Conservation (phyloP, 2,888 invertebrate genomes). For the Idaea straminata region DNA sequence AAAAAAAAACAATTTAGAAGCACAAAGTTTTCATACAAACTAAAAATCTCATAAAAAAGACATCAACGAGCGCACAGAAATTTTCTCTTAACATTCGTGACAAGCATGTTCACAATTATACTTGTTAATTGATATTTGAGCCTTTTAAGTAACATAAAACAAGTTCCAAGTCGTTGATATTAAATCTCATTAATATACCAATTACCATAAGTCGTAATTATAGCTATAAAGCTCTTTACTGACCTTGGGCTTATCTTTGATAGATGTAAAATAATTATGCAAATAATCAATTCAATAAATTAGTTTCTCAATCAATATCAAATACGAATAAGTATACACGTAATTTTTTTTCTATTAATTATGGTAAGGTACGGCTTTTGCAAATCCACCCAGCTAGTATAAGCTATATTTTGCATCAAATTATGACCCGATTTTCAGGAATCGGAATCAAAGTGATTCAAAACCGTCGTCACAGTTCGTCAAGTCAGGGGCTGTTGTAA, state of each 20-base stretch:
- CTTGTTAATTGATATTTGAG: background rate
- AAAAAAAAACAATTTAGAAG: no score
- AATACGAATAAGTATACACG: no score
- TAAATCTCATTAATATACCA: background rate
- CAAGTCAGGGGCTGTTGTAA: no score
- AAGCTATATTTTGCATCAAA: no score
- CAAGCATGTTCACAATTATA: slow-evolving; percentile 8
- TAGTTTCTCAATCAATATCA: background rate
- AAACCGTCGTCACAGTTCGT: no score
- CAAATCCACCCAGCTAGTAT: no score
- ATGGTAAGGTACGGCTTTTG: no score
- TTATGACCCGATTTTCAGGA: no score
- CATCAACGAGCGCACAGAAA: slow-evolving; percentile 22
- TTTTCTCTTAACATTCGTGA: slow-evolving; percentile 6
- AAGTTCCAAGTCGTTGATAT: background rate
- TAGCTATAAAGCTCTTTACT: background rate
- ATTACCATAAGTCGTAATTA: background rate
- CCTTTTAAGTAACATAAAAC: background rate
- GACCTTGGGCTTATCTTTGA: background rate
- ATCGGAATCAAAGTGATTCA: no score
- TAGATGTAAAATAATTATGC: background rate
- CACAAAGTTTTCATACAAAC: background rate
- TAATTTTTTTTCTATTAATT: no score
- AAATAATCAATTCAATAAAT: background rate
- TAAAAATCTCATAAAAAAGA: slow-evolving; percentile 22